A percentile compares a stretch with the other conserved stretches of the same genome.
Evolutionary conservation across 2,888 invertebrate species (phyloP).

Genomic region (Ferrisia virgata): DNA sequence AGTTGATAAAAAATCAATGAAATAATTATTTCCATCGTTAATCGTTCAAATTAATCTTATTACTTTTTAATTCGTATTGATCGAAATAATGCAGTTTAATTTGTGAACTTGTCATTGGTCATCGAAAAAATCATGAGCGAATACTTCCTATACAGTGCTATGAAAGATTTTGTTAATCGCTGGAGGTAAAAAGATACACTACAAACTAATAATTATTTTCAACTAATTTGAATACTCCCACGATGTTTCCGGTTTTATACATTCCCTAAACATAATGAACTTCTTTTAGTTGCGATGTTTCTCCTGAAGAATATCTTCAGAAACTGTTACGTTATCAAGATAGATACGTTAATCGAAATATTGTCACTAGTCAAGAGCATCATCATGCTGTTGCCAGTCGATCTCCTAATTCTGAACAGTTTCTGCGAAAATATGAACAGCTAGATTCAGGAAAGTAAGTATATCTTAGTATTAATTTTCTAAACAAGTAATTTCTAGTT

Average conservation of each 20-base stretch:
- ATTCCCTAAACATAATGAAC: neutral
- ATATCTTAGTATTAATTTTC: neutral
- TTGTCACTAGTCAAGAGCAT: constrained; percentile 32
- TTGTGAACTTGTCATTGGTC: no score
- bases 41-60: neutral
- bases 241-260: neutral
- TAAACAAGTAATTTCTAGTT: neutral
- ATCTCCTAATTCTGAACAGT: constrained; percentile 21
- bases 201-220: neutral
- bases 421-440: constrained; percentile 27
- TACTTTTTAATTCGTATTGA: no score
- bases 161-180: constrained; percentile 34
- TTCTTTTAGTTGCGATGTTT: constrained; percentile 16
- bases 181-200: constrained; percentile 27
- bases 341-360: constrained; percentile 25
- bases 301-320: constrained; percentile 18
- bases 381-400: constrained; percentile 27
- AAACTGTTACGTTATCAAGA: constrained; percentile 24
- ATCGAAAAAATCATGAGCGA: constrained; percentile 2
- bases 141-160: neutral
- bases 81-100: neutral
- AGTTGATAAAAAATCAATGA: neutral
- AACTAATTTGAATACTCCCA: neutral
- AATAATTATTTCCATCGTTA: neutral
- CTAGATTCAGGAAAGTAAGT: constrained; percentile 35